phyloP scores from a whole-genome alignment of 1,140 invertebrate species.

The Dreissena rostriformis region DNA sequence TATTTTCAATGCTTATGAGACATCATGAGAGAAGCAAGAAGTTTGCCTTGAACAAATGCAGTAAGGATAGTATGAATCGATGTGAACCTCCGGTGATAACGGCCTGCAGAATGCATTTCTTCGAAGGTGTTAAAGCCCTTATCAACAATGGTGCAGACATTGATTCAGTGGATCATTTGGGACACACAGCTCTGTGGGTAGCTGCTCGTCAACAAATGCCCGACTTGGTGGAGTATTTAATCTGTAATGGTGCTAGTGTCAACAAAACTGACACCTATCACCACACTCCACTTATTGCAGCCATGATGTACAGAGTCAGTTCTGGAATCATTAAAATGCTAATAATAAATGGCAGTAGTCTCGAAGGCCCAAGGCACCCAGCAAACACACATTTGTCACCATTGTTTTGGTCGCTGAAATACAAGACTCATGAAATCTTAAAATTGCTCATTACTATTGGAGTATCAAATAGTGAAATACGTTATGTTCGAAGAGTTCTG shows the following conservation, averaged over 20 bases:
- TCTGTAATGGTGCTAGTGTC: constrained; percentile 77
- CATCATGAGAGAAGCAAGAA: constrained; percentile 73
- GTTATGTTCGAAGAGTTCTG: constrained; percentile 69
- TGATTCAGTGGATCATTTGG: constrained; percentile 73
- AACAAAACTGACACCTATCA: constrained; percentile 73
- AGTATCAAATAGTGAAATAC: constrained; percentile 68
- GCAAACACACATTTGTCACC: constrained; percentile 70
- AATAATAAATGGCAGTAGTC: constrained; percentile 74
- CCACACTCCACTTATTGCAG: constrained; percentile 73
- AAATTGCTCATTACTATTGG: constrained; percentile 74
- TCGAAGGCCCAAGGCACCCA: constrained; percentile 64
- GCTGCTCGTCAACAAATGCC: constrained; percentile 76
- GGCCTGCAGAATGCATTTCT: constrained; percentile 76
- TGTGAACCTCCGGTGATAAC: constrained; percentile 78
- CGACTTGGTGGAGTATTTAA: constrained; percentile 75
- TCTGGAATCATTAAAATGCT: constrained; percentile 74
- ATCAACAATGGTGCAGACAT: constrained; percentile 76
- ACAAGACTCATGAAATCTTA: constrained; percentile 74
- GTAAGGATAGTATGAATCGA: constrained; percentile 74
- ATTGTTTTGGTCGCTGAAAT: constrained; percentile 76
- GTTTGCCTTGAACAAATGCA: constrained; percentile 75
- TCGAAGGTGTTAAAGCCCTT: constrained; percentile 73
- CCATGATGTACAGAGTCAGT: constrained; percentile 73
- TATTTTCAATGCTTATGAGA: constrained; percentile 74
- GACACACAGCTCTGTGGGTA: constrained; percentile 77